Percentiles rank a stretch among this genome's conserved stretches.
Evolutionary conservation across 2,888 invertebrate species (phyloP).

Genomic region (Prosapia bicincta): DNA sequence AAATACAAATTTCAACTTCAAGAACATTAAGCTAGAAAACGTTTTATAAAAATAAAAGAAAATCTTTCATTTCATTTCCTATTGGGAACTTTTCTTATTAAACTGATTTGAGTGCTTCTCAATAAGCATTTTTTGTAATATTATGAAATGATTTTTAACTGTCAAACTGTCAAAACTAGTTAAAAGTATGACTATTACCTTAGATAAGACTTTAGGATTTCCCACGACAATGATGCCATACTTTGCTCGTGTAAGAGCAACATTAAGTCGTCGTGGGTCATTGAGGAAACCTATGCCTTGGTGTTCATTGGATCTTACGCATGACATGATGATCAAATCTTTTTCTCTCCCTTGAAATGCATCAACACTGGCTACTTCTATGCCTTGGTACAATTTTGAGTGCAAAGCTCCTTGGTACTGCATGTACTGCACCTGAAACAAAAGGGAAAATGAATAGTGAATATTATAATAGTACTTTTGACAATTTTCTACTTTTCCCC

Average conservation of each 20-base stretch:
- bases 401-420: constrained; percentile 97
- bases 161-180: too few relatives aligned
- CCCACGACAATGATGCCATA: constrained; percentile 98
- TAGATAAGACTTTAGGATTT: constrained; percentile 97
- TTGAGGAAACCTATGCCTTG: constrained; percentile 99
- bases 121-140: too few relatives aligned
- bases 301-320: constrained; percentile 97
- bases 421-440: constrained; percentile 81
- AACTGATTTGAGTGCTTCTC: too few relatives aligned
- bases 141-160: too few relatives aligned
- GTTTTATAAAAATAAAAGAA: too few relatives aligned
- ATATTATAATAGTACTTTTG: background rate
- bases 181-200: constrained; percentile 48
- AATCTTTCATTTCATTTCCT: too few relatives aligned
- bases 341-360: constrained; percentile 99
- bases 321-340: constrained; percentile 98
- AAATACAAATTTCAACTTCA: too few relatives aligned
- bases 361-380: constrained; percentile 99
- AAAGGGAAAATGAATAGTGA: too few relatives aligned
- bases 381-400: constrained; percentile 95
- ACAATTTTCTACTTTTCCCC: too few relatives aligned
- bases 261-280: constrained; percentile 96
- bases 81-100: too few relatives aligned
- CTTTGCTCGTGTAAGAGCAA: constrained; percentile 95
- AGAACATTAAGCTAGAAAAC: too few relatives aligned